Percentiles rank a stretch among this genome's conserved stretches.
Evolutionary conservation across 2,888 invertebrate species (phyloP).

Genomic region (Andrena marginata): DNA sequence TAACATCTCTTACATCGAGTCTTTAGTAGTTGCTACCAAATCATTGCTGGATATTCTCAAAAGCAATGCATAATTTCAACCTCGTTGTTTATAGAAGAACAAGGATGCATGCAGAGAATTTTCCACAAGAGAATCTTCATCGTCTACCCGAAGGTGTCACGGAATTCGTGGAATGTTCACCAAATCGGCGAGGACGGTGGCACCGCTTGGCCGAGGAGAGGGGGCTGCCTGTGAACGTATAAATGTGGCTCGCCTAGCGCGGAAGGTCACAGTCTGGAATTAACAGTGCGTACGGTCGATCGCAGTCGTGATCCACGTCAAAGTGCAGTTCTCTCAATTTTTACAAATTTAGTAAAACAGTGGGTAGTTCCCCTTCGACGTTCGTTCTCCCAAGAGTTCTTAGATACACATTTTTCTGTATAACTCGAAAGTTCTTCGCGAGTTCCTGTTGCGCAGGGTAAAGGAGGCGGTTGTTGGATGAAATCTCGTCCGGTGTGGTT

Average conservation of each 20-base stretch:
- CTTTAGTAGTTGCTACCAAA: too few species aligned
- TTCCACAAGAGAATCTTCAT: not conserved
- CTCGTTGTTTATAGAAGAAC: not conserved
- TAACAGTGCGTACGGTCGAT: conserved; percentile 42
- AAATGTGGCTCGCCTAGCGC: conserved; percentile 53
- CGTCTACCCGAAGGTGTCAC: conserved; percentile 34
- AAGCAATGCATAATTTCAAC: not conserved
- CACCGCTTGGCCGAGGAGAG: conserved; percentile 2
- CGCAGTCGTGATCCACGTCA: not conserved
- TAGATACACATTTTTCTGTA: not conserved
- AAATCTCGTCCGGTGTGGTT: conserved; percentile 78
- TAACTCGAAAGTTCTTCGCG: not conserved
- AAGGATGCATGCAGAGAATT: not conserved
- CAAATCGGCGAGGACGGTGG: conserved; percentile 12
- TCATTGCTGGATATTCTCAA: not conserved
- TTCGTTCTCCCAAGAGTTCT: not conserved
- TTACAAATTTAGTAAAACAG: not conserved
- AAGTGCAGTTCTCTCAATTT: not conserved
- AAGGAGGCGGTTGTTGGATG: conserved; percentile 76
- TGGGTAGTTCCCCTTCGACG: not conserved
- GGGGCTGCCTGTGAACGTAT: conserved; percentile 43
- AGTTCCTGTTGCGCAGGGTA: not conserved
- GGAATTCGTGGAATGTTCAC: conserved; percentile 36
- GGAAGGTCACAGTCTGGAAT: conserved; percentile 65
- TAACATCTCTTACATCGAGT: too few species aligned